Evolutionary conservation across 2,888 invertebrate genomes (phyloP).

Genomic region (Coleophora flavipennella): DNA sequence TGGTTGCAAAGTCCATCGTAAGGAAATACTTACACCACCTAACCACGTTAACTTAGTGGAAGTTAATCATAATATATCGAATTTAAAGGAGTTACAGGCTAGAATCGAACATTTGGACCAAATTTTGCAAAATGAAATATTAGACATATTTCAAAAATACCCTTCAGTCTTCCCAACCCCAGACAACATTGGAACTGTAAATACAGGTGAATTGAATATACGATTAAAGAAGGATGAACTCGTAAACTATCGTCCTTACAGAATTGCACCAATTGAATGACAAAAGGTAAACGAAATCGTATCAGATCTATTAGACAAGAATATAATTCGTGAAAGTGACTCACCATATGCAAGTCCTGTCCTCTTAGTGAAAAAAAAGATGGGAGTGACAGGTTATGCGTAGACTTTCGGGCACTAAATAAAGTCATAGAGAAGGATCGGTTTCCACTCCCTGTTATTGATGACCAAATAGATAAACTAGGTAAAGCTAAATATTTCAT

Average conservation of each 20-base stretch:
- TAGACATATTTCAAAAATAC: conserved; percentile 9
- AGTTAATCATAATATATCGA: neutral
- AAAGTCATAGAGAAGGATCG: neutral
- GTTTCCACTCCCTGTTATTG: neutral
- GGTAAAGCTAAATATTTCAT: conserved; percentile 1
- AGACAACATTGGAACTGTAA: neutral
- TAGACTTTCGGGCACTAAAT: neutral
- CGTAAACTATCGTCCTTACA: neutral
- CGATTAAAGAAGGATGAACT: neutral
- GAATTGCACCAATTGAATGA: neutral
- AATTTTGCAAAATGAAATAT: conserved; percentile 6
- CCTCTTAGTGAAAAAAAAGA: neutral
- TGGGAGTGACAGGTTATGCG: neutral
- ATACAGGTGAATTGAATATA: neutral
- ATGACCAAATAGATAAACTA: neutral
- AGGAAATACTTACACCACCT: neutral
- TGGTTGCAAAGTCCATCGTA: conserved; percentile 5
- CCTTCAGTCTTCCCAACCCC: conserved; percentile 4
- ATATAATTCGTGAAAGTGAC: conserved; percentile 1
- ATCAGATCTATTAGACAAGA: neutral
- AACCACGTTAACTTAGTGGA: neutral
- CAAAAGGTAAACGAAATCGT: neutral
- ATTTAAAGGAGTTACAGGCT: neutral
- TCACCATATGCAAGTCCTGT: neutral
- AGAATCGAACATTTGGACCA: conserved; percentile 3